These are phyloP conservation scores for Holothuria glaberrima DNA, from an alignment of 35 echinoderm and acorn worm species.

Conservation along the genomic window DNA sequence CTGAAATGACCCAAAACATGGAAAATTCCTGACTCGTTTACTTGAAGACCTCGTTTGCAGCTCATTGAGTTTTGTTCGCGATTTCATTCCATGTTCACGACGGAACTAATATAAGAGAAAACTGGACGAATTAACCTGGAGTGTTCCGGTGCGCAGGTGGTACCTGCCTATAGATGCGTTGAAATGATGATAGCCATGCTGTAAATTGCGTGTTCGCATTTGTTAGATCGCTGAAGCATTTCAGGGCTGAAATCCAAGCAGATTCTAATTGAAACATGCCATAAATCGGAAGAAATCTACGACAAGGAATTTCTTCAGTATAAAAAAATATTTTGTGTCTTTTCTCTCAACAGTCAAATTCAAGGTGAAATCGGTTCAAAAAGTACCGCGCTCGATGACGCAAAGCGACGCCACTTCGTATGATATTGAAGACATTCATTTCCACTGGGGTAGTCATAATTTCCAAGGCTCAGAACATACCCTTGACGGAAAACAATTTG, in stretches of 20 bases:
- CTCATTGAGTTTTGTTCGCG: too few relatives aligned
- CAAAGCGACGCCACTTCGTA: constrained; percentile 39
- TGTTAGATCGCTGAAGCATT: neutral
- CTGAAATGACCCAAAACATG: too few relatives aligned
- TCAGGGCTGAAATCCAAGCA: too few relatives aligned
- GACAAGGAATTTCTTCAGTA: neutral
- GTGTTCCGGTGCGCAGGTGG: too few relatives aligned
- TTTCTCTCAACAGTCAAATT: constrained; percentile 29
- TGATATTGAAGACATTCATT: constrained; percentile 59
- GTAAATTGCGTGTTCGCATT: constrained; percentile 6
- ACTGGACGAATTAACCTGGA: too few relatives aligned
- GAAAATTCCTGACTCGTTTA: too few relatives aligned
- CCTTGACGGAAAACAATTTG: constrained; percentile 6
- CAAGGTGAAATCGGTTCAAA: constrained; percentile 30
- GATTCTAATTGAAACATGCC: too few relatives aligned
- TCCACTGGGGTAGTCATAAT: constrained; percentile 43
- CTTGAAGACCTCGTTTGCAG: too few relatives aligned
- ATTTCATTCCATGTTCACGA: too few relatives aligned
- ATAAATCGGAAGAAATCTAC: neutral
- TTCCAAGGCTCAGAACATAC: constrained; percentile 48
- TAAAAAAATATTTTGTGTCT: neutral
- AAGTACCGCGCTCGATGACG: neutral
- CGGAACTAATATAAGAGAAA: too few relatives aligned
- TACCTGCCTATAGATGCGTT: too few relatives aligned
- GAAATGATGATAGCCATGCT: too few relatives aligned